Base-by-base conservation (phyloP, 1,140 invertebrate species). In the Philotrypesis tridentata region DNA sequence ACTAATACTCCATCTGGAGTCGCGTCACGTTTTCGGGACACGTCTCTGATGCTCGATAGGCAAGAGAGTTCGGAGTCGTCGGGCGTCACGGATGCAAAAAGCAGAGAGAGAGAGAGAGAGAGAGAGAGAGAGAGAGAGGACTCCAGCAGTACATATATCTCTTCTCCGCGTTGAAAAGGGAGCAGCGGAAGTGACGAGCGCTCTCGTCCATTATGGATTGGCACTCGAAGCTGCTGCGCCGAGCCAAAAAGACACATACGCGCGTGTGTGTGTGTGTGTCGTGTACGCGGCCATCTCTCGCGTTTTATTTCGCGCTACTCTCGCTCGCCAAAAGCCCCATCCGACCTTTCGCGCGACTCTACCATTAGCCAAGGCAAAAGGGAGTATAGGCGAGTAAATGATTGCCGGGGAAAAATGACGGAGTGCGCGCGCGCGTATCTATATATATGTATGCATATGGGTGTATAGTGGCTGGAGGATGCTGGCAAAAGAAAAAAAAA, bases 171-270 rank as follows among this genome's bases (percentile, higher is more conserved):
- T 60, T 48, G 77, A 63, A 79, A 61, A 60, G 68, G 29, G 67
- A 29, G 48, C 68, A 63, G n/a, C 68, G 68, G 76, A 70, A 70
- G 63, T 37, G 75, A 43, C 37, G 33, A 29, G 27, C 72, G 48
- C 25, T 60, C 68, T 68, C 61, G 71, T 77, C 70, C 83, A 85
- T 85, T 84, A 85, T 83, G 61, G 68, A 85, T 84, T 82, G 61
- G 82, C 75, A 82, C 79, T 82, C 43, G 33, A 33, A 40, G 67
- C 67, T 37, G 27, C 48, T 37, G 27, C n/a, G n/a, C 2, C 31
- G 60, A 29, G 37, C 75, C 40, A 72, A 72, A 72, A 72, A 72
- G 70, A 72, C 37, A 43, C 12, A 21, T 25, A 31, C 21, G 27
- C 12, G 21, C 12, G 21, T 21, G 29, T 17, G 6, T 6, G n/a